Conservation (phyloP, 64 coral and sea anemone species). For the Porites australiensis region DNA sequence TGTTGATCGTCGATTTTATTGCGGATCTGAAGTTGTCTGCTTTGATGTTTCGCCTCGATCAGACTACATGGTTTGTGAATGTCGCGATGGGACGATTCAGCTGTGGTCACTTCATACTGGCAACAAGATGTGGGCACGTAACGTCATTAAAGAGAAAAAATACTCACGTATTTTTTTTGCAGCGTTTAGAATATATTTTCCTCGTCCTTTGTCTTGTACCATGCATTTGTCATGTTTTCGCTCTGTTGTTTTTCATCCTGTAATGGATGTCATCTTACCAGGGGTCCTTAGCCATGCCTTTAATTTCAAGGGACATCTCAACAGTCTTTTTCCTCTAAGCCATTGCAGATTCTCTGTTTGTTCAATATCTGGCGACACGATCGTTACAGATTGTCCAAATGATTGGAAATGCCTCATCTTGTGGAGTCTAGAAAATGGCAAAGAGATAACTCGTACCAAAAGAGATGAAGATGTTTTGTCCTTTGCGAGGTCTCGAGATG, state of each 20-base stretch:
- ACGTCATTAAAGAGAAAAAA: too few relatives aligned
- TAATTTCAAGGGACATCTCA: neutral
- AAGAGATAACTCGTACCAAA: neutral
- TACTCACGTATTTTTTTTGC: neutral
- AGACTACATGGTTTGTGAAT: constrained; percentile 1
- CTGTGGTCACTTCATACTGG: neutral
- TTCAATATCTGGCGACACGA: neutral
- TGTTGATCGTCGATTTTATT: neutral
- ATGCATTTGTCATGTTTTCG: too few relatives aligned
- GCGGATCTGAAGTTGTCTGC: neutral
- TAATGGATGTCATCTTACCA: neutral
- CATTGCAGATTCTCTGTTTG: neutral
- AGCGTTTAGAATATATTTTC: neutral
- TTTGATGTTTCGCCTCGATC: neutral
- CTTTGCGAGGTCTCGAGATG: constrained; percentile 8
- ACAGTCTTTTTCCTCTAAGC: neutral
- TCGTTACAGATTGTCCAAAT: neutral
- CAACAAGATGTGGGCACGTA: neutral
- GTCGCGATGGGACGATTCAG: neutral
- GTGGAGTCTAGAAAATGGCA: neutral
- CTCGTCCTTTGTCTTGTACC: too few relatives aligned
- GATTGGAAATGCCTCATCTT: neutral
- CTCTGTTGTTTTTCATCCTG: too few relatives aligned
- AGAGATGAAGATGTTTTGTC: neutral
- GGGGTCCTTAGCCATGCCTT: neutral